Evolutionary conservation across 1,140 invertebrate genomes (phyloP).

Genomic region (Calliphora vicina): DNA sequence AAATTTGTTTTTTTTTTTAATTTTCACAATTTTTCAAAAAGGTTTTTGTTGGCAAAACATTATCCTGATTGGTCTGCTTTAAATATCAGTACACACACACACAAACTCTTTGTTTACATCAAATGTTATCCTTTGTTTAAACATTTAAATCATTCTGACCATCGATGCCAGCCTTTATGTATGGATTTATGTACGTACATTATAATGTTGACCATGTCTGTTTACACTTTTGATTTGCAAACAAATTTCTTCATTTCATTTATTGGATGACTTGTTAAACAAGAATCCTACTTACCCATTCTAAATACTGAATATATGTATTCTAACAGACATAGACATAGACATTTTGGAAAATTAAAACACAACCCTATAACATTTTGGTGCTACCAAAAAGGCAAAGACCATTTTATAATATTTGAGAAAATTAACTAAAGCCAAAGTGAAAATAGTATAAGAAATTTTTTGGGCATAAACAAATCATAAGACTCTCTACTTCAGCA

Average conservation of each 20-base stretch:
- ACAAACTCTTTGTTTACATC: constrained; percentile 1
- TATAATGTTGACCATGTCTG: constrained; percentile 16
- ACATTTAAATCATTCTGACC: background rate
- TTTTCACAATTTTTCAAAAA: background rate
- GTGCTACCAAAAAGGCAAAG: background rate
- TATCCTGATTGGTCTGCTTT: constrained; percentile 21
- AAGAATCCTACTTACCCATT: background rate
- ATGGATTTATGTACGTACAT: background rate
- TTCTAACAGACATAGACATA: background rate
- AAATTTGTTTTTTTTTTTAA: background rate
- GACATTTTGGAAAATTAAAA: constrained; percentile 31
- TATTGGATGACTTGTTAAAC: constrained; percentile 12
- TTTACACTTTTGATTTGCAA: constrained; percentile 24
- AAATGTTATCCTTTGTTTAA: constrained; percentile 11
- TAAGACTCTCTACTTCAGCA: background rate
- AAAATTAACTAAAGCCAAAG: background rate
- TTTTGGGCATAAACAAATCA: too few species aligned
- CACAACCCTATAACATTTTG: background rate
- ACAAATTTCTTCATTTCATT: constrained; percentile 8
- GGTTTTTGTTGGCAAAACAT: constrained; percentile 22
- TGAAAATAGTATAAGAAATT: too few species aligned
- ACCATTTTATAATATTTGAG: background rate
- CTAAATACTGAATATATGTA: too few species aligned
- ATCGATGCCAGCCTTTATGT: background rate
- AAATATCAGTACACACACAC: background rate